A percentile compares a stretch with the other conserved stretches of the same genome.
phyloP scores from a whole-genome alignment of 2,113 vertebrate genomes.

The Pleuronectes platessa region DNA sequence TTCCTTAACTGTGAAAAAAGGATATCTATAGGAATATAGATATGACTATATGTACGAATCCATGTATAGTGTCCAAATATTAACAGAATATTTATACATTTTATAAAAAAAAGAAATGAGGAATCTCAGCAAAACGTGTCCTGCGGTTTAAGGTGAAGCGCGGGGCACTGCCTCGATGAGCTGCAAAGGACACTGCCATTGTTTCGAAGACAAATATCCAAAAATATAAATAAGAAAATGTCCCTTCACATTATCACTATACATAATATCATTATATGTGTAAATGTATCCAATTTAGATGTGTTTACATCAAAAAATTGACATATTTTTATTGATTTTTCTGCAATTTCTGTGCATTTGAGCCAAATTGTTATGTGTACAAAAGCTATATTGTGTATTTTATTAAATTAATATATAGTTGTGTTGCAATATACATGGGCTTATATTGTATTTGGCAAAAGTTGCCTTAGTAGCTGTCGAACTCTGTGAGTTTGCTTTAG shows the following conservation, averaged over 20 bases:
- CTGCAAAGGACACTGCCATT: slow-evolving; percentile 92
- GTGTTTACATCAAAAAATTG: slow-evolving; percentile 97
- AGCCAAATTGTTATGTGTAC: slow-evolving; percentile 99
- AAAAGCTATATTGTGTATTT: slow-evolving; percentile 99
- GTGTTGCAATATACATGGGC: slow-evolving; percentile 99
- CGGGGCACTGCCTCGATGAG: slow-evolving; percentile 72
- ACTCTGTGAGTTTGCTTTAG: slow-evolving; percentile 99
- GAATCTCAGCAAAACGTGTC: slow-evolving; percentile 71
- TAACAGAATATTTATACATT: slow-evolving; percentile 87
- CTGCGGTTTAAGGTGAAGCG: slow-evolving; percentile 63
- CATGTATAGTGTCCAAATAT: slow-evolving; percentile 85
- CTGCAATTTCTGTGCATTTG: slow-evolving; percentile 99
- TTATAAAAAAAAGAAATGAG: slow-evolving; percentile 74
- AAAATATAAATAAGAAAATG: slow-evolving; percentile 87
- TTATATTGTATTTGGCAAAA: slow-evolving; percentile 99
- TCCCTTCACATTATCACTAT: slow-evolving; percentile 92
- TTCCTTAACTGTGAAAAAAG: slow-evolving; percentile 86
- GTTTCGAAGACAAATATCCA: slow-evolving; percentile 79
- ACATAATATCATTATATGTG: slow-evolving; percentile 97
- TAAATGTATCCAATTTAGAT: slow-evolving; percentile 98
- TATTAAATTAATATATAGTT: slow-evolving; percentile 99
- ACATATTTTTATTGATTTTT: slow-evolving; percentile 99
- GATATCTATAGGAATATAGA: slow-evolving; percentile 81
- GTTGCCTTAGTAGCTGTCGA: slow-evolving; percentile 99
- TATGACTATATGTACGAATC: slow-evolving; percentile 83